A percentile compares a stretch with the other conserved stretches of the same genome.
phyloP scores from a whole-genome alignment of 2,888 invertebrate genomes.

The Habroteleia sp. region DNA sequence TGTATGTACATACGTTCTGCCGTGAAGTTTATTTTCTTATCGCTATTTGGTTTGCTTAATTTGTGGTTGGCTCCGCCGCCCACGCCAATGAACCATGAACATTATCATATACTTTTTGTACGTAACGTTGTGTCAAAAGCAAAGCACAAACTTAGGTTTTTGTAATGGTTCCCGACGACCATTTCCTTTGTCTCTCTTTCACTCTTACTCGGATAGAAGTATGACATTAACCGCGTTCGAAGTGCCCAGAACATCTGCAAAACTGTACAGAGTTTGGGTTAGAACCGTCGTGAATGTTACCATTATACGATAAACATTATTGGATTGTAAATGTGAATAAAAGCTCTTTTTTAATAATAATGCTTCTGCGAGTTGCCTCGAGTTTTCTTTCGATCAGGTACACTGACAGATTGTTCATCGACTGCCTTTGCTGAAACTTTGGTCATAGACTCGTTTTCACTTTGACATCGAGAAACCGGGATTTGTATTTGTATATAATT shows the following conservation, averaged over 20 bases:
- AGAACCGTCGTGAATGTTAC: constrained; percentile 52
- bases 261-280: constrained; percentile 36
- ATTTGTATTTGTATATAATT: not conserved
- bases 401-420: constrained; percentile 29
- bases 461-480: too few species aligned
- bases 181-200: constrained; percentile 29
- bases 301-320: constrained; percentile 58
- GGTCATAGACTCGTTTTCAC: constrained; percentile 18
- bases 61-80: constrained; percentile 22
- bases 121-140: constrained; percentile 34
- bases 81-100: constrained; percentile 31
- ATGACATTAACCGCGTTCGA: constrained; percentile 23
- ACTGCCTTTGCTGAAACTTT: constrained; percentile 17
- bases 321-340: constrained; percentile 64
- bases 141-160: constrained; percentile 36
- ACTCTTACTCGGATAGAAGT: constrained; percentile 27
- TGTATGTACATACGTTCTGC: constrained; percentile 55
- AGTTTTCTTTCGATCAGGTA: constrained; percentile 24
- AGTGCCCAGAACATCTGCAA: constrained; percentile 29
- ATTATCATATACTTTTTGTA: constrained; percentile 45
- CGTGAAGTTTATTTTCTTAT: constrained; percentile 54
- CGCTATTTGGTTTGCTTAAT: constrained; percentile 23
- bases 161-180: not conserved
- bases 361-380: constrained; percentile 26
- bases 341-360: constrained; percentile 52